Conservation (phyloP, 2,113 vertebrate species). For the Ploceus nigricollis region DNA sequence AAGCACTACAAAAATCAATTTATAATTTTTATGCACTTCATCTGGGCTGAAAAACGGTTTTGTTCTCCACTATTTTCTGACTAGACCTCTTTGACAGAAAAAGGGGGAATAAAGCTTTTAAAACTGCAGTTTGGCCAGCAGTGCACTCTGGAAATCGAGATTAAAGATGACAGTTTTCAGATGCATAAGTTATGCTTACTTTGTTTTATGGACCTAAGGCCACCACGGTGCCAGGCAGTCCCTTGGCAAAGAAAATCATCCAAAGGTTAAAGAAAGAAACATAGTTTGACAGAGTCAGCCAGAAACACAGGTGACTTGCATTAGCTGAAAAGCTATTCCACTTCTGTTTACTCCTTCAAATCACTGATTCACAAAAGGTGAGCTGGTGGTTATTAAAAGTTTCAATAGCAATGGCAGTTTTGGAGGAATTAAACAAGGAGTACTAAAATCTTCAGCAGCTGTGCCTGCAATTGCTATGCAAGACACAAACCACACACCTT, state of each 20-base stretch:
- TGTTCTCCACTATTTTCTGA: slow-evolving; percentile 44
- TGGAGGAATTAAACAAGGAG: not conserved
- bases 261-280: slow-evolving; percentile 34
- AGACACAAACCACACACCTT: not conserved
- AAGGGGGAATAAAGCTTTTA: slow-evolving; percentile 45
- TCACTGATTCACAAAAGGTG: not conserved
- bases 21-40: slow-evolving; percentile 59
- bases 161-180: slow-evolving; percentile 55
- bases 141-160: slow-evolving; percentile 32
- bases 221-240: not conserved
- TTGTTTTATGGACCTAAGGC: slow-evolving; percentile 35
- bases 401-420: not conserved
- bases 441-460: not conserved
- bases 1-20: slow-evolving; percentile 64
- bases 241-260: not conserved
- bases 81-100: not conserved
- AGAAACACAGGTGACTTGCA: not conserved
- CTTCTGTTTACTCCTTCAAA: slow-evolving; percentile 27
- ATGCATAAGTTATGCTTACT: slow-evolving; percentile 39
- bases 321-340: not conserved
- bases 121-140: slow-evolving; percentile 43
- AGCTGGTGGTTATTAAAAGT: not conserved
- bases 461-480: slow-evolving; percentile 18
- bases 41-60: slow-evolving; percentile 52
- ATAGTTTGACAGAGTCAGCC: not conserved